These are phyloP conservation scores for Fringilla coelebs DNA, from an alignment of 2,797 vertebrate genomes.

Conservation along the genomic window DNA sequence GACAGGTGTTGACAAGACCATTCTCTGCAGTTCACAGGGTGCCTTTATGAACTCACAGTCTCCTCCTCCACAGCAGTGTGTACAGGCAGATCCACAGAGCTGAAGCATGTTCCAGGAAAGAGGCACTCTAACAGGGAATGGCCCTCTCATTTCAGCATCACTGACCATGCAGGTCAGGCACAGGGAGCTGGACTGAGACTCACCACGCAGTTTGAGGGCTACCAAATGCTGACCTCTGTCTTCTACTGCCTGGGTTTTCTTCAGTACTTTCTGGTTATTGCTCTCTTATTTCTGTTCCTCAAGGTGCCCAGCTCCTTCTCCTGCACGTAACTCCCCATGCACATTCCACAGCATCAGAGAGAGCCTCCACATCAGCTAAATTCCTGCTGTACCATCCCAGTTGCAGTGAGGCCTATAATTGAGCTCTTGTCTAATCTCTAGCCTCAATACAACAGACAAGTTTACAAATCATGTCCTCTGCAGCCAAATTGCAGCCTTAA, in stretches of 20 bases:
- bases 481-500: not conserved
- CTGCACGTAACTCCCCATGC: not conserved
- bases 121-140: not conserved
- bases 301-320: accelerated
- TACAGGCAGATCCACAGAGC: not conserved
- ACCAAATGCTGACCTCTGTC: not conserved
- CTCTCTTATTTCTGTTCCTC: not conserved
- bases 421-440: not conserved
- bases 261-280: not conserved
- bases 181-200: not conserved
- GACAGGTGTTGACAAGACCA: slow-evolving; percentile 44
- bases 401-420: not conserved
- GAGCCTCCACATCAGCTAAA: not conserved
- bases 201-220: not conserved
- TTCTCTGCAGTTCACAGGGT: not conserved
- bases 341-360: not conserved
- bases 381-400: not conserved
- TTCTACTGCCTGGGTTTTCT: not conserved
- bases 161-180: not conserved
- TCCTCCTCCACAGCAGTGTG: not conserved
- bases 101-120: not conserved
- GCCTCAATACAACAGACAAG: not conserved
- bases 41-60: not conserved
- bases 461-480: not conserved
- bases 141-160: not conserved